phyloP scores from a whole-genome alignment of 2,888 invertebrate species.

The Folsomia candida region DNA sequence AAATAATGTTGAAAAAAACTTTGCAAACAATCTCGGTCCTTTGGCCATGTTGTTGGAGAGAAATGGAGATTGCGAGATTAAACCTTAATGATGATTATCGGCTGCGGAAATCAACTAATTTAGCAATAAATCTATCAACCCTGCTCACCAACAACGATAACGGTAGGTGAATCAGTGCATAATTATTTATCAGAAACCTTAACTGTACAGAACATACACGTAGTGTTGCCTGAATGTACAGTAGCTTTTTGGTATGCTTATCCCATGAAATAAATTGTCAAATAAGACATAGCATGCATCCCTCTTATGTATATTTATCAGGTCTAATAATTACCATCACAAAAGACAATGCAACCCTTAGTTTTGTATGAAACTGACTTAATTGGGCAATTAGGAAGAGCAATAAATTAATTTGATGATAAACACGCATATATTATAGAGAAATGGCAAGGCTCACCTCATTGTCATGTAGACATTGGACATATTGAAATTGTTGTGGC shows the following conservation, averaged over 20 bases:
- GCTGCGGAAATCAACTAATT: background rate
- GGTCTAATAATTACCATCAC: background rate
- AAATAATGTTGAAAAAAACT: background rate
- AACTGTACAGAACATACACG: no score
- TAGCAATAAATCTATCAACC: slow-evolving; percentile 1
- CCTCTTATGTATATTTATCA: no score
- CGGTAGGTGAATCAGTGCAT: no score
- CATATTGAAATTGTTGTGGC: slow-evolving; percentile 60
- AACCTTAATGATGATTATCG: background rate
- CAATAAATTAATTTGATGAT: slow-evolving; percentile 1
- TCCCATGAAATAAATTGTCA: no score
- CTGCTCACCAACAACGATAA: background rate
- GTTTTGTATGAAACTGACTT: background rate
- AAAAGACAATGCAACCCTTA: background rate
- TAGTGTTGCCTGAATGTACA: no score
- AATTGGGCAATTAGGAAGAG: slow-evolving; percentile 7
- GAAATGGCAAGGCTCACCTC: slow-evolving; percentile 60
- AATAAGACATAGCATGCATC: no score
- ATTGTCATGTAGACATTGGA: slow-evolving; percentile 70
- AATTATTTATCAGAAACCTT: no score
- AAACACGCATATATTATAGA: background rate
- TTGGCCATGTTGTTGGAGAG: background rate
- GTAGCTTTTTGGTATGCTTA: no score
- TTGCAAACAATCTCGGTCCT: background rate
- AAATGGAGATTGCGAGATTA: background rate